Evolutionary conservation across 2,797 vertebrate species (phyloP).

Genomic region (Scarus forsteni): DNA sequence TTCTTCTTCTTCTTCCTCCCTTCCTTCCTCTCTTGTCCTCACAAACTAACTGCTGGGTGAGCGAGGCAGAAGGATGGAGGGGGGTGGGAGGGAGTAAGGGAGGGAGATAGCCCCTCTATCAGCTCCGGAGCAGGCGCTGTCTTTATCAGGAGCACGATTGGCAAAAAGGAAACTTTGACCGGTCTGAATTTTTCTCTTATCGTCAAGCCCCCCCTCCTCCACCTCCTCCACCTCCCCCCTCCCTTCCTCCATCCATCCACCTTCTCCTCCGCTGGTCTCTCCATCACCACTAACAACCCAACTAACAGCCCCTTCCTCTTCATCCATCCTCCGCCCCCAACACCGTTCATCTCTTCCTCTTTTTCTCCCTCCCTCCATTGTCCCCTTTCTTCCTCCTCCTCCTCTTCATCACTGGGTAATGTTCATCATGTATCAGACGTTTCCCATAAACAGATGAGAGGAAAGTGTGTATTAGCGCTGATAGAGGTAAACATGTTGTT

Average conservation of each 20-base stretch:
- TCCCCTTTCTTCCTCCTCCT: constrained; percentile 21
- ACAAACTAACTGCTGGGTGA: constrained; percentile 87
- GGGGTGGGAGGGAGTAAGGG: constrained; percentile 58
- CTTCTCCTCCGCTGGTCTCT: constrained; percentile 74
- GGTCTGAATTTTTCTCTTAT: constrained; percentile 93
- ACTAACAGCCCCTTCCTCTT: constrained; percentile 26
- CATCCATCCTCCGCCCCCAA: constrained; percentile 8
- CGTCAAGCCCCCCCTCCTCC: constrained; percentile 71
- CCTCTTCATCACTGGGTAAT: constrained; percentile 9
- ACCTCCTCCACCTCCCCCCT: constrained; percentile 7
- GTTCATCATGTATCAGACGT: constrained; percentile 52
- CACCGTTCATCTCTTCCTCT: constrained; percentile 29
- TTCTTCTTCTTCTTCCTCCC: background rate
- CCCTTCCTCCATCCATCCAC: constrained; percentile 66
- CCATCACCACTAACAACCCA: constrained; percentile 78
- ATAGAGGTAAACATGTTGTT: constrained; percentile 52
- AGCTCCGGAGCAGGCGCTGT: constrained; percentile 91
- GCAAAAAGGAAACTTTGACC: constrained; percentile 93
- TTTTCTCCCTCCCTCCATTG: constrained; percentile 32
- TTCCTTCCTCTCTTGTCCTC: constrained; percentile 61
- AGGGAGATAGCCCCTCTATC: constrained; percentile 92
- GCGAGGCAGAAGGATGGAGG: constrained; percentile 58
- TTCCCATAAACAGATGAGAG: constrained; percentile 51
- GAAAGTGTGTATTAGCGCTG: constrained; percentile 32
- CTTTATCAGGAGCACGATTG: constrained; percentile 95